Base-by-base conservation (phyloP, 30 jellyfish, hydroid and myxozoan species). In the Turritopsis rubra region DNA sequence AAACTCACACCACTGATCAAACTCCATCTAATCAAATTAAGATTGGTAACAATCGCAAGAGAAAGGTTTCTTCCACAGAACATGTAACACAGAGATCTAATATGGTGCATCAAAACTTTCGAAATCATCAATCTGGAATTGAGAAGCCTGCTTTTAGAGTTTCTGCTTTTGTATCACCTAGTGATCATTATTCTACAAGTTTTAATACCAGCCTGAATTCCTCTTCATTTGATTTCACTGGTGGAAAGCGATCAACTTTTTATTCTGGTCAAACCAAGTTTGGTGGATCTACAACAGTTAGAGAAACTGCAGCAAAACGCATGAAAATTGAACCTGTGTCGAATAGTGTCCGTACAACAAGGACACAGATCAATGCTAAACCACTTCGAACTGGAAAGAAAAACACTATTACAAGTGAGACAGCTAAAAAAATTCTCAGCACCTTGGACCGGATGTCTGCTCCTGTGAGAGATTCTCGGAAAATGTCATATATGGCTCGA, bases 201-300 rank as follows among this genome's bases (percentile, higher is more conserved):
- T 82, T 82, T 1, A 82, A 82, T 28, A 24, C 97, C 66, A 75
- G 96, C 1, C 81, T 94, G 73, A 94, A 94, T 81, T 90, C 95
- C 0, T 89, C 99, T 13, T 83, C 96, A 28, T 94, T 94, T 80
- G 87, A 90, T 21, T 89, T 94, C 31, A 83, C 99, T 30, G 18
- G 85, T 22, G 72, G 29, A 24, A 54, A 30, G 25, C 28, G 79
- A 22, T 94, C 99, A 75, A 66, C 95, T 21, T 94, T 94, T 75
- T 94, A 94, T 70, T 79, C 89, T 24, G 99, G 99, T 1, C 79
- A 85, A 79, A 94, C 99, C 21, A 79, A 90, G 13, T 94, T 82
- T 86, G 99, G 99, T 4, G 99, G 99, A 31, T 93, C 97, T 68
- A 83, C 97, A 0, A 79, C 99, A 25, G 52, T 81, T 22, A 88